Base-by-base conservation (phyloP, 1,140 invertebrate species). In the Camponotus floridanus region DNA sequence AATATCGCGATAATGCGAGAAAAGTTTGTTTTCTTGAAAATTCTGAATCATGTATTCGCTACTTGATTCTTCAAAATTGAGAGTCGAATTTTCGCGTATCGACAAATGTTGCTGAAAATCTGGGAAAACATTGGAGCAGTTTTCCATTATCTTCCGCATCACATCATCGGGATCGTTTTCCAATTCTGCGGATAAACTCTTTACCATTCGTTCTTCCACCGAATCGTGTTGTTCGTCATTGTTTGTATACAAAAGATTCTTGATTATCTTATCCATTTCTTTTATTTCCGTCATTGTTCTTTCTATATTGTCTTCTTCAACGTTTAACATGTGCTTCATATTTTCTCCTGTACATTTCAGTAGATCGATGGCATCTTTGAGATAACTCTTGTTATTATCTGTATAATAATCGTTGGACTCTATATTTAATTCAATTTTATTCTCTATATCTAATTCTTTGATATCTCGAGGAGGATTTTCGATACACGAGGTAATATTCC, bases 121-220 rank as follows among this genome's bases (percentile, higher is more conserved):
- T 1, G 26, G 2, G 21, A 67, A 57, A 39, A 68, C 31, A 8
- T 45, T 0, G 21, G 48, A 42, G 18, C 67, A 81, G 11, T 18
- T 73, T n/a, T 81, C 79, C 7, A 73, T 61, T 26, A 81, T 73
- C n/a, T 71, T 73, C 1, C 18, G 71, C 67, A 81, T 59, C 7
- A 73, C 39, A 1, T 81, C 48, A 36, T 81, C 65, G 21, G 42
- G 45, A 51, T 79, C 76, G n/a, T 15, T 42, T 15, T 70, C 48
- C 33, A 42, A n/a, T n/a, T 81, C 71, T 0, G 65, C 36, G 2
- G 78, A 59, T 45, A 61, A 81, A 18, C 1, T 13, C 13, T 73
- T 39, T 39, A 59, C 15, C 51, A 81, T 81, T 71, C 51, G 67
- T 1, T 81, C 51, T 18, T 81, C 67, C 36, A 18, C 15, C 31